A percentile compares a stretch with the other conserved stretches of the same genome.
Conservation (phyloP, 2,797 vertebrate genomes). For the Oceanodroma leucorhoa region DNA sequence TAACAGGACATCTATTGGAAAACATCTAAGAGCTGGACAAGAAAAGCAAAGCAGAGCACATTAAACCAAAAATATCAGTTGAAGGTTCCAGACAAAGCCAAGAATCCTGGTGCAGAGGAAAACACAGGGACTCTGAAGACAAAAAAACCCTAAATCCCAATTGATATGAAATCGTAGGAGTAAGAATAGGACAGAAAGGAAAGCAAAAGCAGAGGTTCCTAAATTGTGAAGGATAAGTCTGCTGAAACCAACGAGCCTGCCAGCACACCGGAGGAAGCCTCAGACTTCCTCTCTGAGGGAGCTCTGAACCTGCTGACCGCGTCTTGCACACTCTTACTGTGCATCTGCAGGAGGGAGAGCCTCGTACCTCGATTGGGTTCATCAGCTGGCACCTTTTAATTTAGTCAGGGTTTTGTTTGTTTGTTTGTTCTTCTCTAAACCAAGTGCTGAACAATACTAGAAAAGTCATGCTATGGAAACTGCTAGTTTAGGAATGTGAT, state of each 20-base stretch:
- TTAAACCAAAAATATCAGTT: background rate
- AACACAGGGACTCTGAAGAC: background rate
- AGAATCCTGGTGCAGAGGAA: background rate
- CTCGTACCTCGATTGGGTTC: rapidly evolving
- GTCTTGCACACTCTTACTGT: background rate
- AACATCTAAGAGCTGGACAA: background rate
- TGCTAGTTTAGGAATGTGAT: background rate
- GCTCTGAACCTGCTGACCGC: background rate
- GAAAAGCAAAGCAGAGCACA: background rate
- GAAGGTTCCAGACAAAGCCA: background rate
- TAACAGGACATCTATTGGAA: background rate
- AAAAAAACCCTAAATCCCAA: conserved; percentile 15
- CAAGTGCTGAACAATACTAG: background rate
- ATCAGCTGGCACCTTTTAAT: background rate
- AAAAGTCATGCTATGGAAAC: background rate
- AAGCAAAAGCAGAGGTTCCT: background rate
- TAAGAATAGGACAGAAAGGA: background rate
- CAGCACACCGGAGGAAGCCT: conserved; percentile 27
- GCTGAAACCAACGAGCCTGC: background rate
- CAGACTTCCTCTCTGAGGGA: conserved; percentile 30
- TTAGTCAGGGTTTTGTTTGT: background rate
- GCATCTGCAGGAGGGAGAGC: background rate
- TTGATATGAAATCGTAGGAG: background rate
- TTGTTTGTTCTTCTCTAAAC: background rate
- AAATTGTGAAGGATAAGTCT: background rate